Base-by-base conservation (phyloP, 2,888 invertebrate genomes). In the Lordiphosa fenestrarum region DNA sequence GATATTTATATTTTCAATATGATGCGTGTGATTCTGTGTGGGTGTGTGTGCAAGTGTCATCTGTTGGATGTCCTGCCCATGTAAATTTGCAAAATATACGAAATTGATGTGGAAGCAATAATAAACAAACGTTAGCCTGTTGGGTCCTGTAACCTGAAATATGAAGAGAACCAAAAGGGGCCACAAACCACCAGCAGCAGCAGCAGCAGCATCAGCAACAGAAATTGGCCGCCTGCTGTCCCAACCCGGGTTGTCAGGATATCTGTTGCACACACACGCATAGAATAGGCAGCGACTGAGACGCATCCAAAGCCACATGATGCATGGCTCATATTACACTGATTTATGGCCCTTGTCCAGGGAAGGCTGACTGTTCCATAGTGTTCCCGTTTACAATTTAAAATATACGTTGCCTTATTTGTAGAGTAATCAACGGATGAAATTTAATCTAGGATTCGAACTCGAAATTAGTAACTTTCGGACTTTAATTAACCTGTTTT, bases 281-380 rank as follows among this genome's bases (percentile, higher is more conserved):
- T 23, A 1, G 9, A 21, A 36, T 5, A 38, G 12, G n/a, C 21
- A 40, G 13, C 46, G 23, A 51, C 46, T 37, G 13, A 50, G 33
- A 51, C 46, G 57, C 37, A 36, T 15, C 33, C 58, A 36, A 21
- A 39, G 39, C 41, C 47, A 39, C 39, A 57, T 72, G 80, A 78
- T 82, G 83, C 83, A 80, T 73, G 56, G 49, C 68, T 82, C 73
- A 64, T 59, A 66, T 75, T 72, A 56, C 73, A 62, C 58, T 83
- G 83, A 77, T 77, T 83, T 82, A 77, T 75, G 59, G 67, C 49
- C 41, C 38, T 39, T 46, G 39, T 50, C 57, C 49, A 23, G 48
- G 64, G 48, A 35, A 54, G 63, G 12, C 30, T n/a, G 23, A 15
- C 42, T 3, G 10, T 10, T 30, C 30, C 10, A 9, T 30, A 10